phyloP scores from a whole-genome alignment of 2,797 vertebrate species.

The Triplophysa bombifrons region DNA sequence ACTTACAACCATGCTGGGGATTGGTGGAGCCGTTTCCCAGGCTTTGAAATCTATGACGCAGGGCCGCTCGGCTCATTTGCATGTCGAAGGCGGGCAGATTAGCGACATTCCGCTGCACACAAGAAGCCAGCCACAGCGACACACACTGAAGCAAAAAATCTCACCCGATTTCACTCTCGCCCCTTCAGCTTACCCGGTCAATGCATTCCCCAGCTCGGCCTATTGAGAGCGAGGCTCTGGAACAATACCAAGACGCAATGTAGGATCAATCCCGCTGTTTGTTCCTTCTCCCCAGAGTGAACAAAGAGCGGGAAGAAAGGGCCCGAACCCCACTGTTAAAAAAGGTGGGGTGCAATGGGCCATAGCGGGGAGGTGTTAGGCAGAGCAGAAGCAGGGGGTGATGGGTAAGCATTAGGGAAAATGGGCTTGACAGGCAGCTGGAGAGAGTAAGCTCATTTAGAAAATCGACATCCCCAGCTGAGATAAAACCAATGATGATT shows the following conservation, averaged over 20 bases:
- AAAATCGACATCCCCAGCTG: conserved; percentile 93
- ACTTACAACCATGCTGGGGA: background rate
- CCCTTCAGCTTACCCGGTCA: conserved; percentile 53
- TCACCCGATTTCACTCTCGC: conserved; percentile 56
- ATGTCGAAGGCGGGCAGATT: conserved; percentile 91
- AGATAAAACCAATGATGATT: conserved; percentile 96
- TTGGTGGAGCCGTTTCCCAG: conserved; percentile 51
- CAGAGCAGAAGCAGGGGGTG: conserved; percentile 57
- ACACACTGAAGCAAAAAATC: conserved; percentile 57
- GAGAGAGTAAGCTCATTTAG: conserved; percentile 91
- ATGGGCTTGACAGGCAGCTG: conserved; percentile 85
- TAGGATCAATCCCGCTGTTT: conserved; percentile 95
- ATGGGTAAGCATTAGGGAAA: conserved; percentile 64
- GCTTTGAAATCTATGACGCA: conserved; percentile 48
- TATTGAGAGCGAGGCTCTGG: conserved; percentile 75
- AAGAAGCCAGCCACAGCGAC: conserved; percentile 86
- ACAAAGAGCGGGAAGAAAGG: conserved; percentile 71
- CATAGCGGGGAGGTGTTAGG: conserved; percentile 64
- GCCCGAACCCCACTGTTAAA: conserved; percentile 65
- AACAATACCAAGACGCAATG: conserved; percentile 90
- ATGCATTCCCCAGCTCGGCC: conserved; percentile 57
- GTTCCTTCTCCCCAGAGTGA: conserved; percentile 67
- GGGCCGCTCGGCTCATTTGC: conserved; percentile 81
- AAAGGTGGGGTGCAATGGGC: conserved; percentile 73
- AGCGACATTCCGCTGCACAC: conserved; percentile 96